Base-by-base conservation (phyloP, 2,888 invertebrate genomes). In the Hemicrepidius hirtus region DNA sequence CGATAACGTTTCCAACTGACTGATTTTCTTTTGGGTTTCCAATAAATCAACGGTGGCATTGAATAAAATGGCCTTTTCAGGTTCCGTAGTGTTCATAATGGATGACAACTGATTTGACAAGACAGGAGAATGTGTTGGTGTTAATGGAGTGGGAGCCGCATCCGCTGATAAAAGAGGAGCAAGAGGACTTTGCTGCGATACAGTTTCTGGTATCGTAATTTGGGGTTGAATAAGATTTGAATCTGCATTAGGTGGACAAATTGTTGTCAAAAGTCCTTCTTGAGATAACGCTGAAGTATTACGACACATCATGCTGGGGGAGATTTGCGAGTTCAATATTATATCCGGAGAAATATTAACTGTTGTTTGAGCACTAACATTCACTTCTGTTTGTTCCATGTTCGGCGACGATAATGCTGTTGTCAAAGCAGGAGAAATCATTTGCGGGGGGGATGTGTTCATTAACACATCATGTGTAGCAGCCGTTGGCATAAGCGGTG, bases 31-130 rank as follows among this genome's bases (percentile, higher is more conserved):
- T 87, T 89, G 89, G 0, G 92, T 92, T 55, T 92, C 91, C 12
- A 93, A 88, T 78, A 92, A 90, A 85, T 93, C 92, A 0, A 91
- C 92, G 0, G 93, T 92, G 5, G 94, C 94, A 82, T 92, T 92
- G 65, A 94, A 87, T 50, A 94, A 89, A 89, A 94, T 92, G n/a
- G 92, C 92, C 77, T 94, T 93, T 78, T 92, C 92, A 28, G 92
- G 91, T 28, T 91, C 90, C 0, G 90, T 88, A 50, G 90, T 89
- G 87, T 89, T 71, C 88, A 88, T 9, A 88, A 87, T 24, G 87
- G 84, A 53, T 87, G 87, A 76, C 13, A 74, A 32, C n/a, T 62
- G 67, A 50, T 68, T 69, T 4, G 73, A 10, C 21, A 74, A 62
- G 0, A 73, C 71, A 13, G 75, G 71, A 9, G 74, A 69, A 18